Conservation (phyloP, 2,797 vertebrate species). For the Meda fulgida region DNA sequence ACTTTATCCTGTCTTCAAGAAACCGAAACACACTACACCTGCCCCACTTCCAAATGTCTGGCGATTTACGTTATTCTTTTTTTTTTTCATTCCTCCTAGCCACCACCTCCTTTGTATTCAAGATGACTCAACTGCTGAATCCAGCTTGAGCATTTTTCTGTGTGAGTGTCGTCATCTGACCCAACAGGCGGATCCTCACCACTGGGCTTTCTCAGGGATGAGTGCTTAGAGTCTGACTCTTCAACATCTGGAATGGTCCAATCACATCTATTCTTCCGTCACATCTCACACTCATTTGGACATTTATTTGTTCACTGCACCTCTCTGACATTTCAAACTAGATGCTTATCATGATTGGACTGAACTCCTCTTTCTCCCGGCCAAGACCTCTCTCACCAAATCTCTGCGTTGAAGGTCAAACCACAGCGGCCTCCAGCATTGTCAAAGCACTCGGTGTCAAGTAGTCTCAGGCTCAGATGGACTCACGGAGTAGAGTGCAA, state of each 20-base stretch:
- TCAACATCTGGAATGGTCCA: background rate
- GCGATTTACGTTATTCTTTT: background rate
- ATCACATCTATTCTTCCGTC: background rate
- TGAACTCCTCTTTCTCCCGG: background rate
- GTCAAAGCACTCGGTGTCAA: slow-evolving; percentile 31
- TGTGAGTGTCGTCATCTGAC: background rate
- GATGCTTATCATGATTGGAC: slow-evolving; percentile 7
- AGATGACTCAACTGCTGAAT: background rate
- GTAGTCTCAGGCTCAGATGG: slow-evolving; percentile 1
- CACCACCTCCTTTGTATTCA: background rate
- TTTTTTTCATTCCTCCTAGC: background rate
- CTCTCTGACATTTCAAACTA: slow-evolving; percentile 34
- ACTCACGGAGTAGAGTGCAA: background rate
- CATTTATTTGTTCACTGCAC: background rate
- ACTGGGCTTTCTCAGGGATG: background rate
- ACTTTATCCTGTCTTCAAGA: background rate
- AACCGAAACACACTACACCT: background rate
- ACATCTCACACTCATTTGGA: background rate
- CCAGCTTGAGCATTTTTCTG: background rate
- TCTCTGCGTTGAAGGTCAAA: slow-evolving; percentile 35
- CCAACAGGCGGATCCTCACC: no score
- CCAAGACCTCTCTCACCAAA: slow-evolving; percentile 24
- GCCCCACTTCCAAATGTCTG: background rate
- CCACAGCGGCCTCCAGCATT: slow-evolving; percentile 15
- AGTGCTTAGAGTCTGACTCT: background rate